Percentiles rank a stretch among this genome's conserved stretches.
phyloP scores from a whole-genome alignment of 1,140 invertebrate genomes.

The Condylostylus longicornis region DNA sequence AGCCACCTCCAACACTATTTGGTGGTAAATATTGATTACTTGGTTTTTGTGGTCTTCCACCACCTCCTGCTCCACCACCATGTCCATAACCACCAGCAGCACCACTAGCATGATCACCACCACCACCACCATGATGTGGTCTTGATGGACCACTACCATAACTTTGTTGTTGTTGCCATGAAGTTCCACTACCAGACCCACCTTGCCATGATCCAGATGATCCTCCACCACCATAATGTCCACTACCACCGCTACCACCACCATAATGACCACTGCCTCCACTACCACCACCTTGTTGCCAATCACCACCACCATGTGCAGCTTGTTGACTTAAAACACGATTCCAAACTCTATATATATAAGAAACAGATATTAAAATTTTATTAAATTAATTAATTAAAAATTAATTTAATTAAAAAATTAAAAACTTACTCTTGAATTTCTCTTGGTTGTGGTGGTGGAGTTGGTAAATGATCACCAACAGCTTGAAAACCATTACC shows the following conservation, averaged over 20 bases:
- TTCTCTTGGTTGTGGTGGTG: conserved; percentile 37
- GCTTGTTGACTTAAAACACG: no score
- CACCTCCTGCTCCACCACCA: not conserved
- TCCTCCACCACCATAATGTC: no score
- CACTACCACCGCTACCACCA: no score
- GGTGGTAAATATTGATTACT: not conserved
- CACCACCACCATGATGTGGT: not conserved
- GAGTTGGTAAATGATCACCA: conserved; percentile 67
- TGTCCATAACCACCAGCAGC: not conserved
- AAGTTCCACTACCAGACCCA: no score
- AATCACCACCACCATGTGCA: no score
- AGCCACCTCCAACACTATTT: not conserved
- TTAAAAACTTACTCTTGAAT: conserved; percentile 34
- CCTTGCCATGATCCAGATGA: no score
- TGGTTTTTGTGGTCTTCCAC: not conserved
- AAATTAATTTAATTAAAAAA: no score
- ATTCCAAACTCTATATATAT: no score
- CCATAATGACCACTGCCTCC: no score
- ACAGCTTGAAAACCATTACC: conserved; percentile 40
- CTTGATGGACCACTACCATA: not conserved
- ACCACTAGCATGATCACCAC: not conserved
- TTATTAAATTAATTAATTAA: not conserved
- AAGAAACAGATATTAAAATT: no score
- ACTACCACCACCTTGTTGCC: no score
- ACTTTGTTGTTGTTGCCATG: no score